Conservation (phyloP, 2,888 invertebrate species). For the Timema cristinae region DNA sequence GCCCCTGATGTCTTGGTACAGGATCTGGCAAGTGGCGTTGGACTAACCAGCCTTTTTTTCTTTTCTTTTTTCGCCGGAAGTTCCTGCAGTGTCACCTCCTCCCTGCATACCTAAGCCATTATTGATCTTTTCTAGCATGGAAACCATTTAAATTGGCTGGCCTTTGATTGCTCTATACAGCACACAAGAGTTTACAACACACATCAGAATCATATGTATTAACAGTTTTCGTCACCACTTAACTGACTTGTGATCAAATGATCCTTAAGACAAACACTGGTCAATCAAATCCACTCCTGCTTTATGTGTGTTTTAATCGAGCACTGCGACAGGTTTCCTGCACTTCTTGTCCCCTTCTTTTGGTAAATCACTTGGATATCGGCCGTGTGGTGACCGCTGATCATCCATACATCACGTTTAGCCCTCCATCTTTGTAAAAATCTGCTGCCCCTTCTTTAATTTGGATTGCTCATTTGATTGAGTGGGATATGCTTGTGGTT, state of each 20-base stretch:
- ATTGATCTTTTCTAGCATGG: too few relatives aligned
- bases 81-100: neutral
- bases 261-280: neutral
- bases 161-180: neutral
- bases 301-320: neutral
- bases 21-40: neutral
- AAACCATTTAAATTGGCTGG: neutral
- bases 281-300: neutral
- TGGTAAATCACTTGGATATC: neutral
- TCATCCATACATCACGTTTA: too few relatives aligned
- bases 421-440: too few relatives aligned
- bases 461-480: neutral
- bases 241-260: neutral
- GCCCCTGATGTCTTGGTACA: neutral
- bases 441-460: neutral
- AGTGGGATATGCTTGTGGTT: neutral
- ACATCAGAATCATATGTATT: constrained; percentile 1
- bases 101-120: too few relatives aligned
- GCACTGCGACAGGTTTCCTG: too few relatives aligned
- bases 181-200: neutral
- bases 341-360: too few relatives aligned
- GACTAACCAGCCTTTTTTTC: neutral
- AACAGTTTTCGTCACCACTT: neutral
- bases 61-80: too few relatives aligned
- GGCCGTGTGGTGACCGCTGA: too few relatives aligned